These are phyloP conservation scores for Oryzias dopingdopingensis DNA, from an alignment of 2,797 vertebrate species.

Conservation along the genomic window DNA sequence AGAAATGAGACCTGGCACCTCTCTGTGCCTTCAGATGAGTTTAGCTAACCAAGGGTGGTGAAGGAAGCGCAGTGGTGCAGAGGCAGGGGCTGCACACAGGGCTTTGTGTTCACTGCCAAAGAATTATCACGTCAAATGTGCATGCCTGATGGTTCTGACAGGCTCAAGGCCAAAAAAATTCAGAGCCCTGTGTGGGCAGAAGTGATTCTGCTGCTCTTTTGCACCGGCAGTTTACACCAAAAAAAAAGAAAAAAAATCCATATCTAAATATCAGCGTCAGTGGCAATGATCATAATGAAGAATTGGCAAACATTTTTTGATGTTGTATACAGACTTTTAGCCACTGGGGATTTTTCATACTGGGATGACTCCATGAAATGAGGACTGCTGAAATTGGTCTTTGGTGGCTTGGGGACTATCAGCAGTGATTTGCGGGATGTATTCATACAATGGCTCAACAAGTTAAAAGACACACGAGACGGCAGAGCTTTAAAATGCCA, in stretches of 20 bases:
- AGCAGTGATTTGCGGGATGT: conserved; percentile 38
- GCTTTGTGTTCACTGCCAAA: conserved; percentile 55
- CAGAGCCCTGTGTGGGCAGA: conserved; percentile 40
- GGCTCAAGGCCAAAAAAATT: conserved; percentile 41
- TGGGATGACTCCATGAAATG: conserved; percentile 17
- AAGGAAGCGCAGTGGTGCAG: conserved; percentile 51
- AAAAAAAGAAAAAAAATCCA: conserved; percentile 45
- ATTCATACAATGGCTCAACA: conserved; percentile 23
- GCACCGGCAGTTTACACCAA: conserved; percentile 60
- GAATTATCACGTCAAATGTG: conserved; percentile 71
- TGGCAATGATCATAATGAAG: conserved; percentile 11
- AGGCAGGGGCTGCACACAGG: conserved; percentile 44
- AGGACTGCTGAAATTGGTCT: conserved; percentile 20
- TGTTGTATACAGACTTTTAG: conserved; percentile 18
- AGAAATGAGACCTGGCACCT: conserved; percentile 28
- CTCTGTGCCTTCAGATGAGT: conserved; percentile 34
- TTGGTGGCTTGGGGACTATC: conserved; percentile 1
- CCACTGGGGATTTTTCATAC: conserved; percentile 11
- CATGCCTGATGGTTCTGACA: conserved; percentile 59
- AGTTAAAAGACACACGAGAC: conserved; percentile 7
- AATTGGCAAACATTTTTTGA: conserved; percentile 15
- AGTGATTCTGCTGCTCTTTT: conserved; percentile 55
- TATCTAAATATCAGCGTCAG: conserved; percentile 30
- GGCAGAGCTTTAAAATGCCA: conserved; percentile 10
- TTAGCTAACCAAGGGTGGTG: conserved; percentile 28